These are phyloP conservation scores for Neomicropteryx cornuta DNA, from an alignment of 1,140 invertebrate species.

Conservation along the genomic window DNA sequence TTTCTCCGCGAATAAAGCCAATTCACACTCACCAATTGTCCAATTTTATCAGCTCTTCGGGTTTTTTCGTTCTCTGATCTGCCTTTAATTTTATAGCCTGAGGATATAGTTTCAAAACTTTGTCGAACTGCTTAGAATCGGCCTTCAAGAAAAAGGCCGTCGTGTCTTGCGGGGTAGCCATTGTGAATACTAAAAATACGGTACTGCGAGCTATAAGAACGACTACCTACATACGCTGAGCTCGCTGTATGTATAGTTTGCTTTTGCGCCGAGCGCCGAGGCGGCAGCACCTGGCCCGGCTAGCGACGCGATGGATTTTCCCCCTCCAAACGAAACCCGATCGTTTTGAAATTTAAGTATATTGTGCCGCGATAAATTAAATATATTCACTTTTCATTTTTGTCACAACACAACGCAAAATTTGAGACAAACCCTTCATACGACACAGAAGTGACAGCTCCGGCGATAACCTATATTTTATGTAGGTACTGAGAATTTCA, in stretches of 20 bases:
- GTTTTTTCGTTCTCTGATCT: slow-evolving; percentile 78
- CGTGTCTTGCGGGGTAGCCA: slow-evolving; percentile 77
- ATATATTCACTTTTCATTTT: too few species aligned
- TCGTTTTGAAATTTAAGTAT: too few species aligned
- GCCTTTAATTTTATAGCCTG: slow-evolving; percentile 79
- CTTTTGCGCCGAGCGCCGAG: slow-evolving; percentile 41
- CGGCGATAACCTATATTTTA: too few species aligned
- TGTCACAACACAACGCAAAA: too few species aligned
- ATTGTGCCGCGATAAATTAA: too few species aligned
- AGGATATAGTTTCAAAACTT: slow-evolving; percentile 79
- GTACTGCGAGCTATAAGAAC: too few species aligned
- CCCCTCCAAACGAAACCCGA: too few species aligned
- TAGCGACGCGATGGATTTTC: too few species aligned
- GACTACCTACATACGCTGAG: too few species aligned
- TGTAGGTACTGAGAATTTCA: too few species aligned
- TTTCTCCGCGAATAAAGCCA: slow-evolving; percentile 38
- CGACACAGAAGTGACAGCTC: too few species aligned
- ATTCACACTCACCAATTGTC: slow-evolving; percentile 78
- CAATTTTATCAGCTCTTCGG: slow-evolving; percentile 84
- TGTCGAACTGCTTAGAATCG: slow-evolving; percentile 74
- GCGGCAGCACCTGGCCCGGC: slow-evolving; percentile 41
- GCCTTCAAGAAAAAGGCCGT: slow-evolving; percentile 84
- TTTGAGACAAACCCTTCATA: too few species aligned
- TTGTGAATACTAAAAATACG: slow-evolving; percentile 52
- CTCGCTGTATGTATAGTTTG: slow-evolving; percentile 40